Percentiles rank a stretch among this genome's conserved stretches.
phyloP scores from a whole-genome alignment of 1,140 invertebrate genomes.

The Harlomillsia oculata region DNA sequence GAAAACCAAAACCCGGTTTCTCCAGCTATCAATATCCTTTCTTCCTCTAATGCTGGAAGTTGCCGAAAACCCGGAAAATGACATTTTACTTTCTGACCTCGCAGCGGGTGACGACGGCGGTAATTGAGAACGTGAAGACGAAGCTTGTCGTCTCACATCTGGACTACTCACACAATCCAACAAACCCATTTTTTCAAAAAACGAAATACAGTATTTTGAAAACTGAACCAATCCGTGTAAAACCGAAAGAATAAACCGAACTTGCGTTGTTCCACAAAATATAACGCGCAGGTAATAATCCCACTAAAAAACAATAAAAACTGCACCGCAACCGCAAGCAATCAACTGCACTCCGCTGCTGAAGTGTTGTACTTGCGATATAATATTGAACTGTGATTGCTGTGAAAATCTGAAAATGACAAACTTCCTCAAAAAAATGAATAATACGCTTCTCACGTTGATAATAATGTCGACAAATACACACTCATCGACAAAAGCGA shows the following conservation, averaged over 20 bases:
- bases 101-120: not conserved
- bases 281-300: no score
- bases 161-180: slow-evolving; percentile 13
- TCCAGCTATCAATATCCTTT: slow-evolving; percentile 21
- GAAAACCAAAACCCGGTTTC: slow-evolving; percentile 7
- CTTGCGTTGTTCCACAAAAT: not conserved
- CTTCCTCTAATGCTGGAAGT: slow-evolving; percentile 3
- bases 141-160: not conserved
- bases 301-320: no score
- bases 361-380: no score
- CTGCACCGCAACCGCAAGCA: no score
- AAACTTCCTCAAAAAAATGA: no score
- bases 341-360: no score
- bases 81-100: slow-evolving; percentile 4
- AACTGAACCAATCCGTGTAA: not conserved
- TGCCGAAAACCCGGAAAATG: not conserved
- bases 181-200: slow-evolving; percentile 8
- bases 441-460: no score
- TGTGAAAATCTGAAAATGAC: no score
- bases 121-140: not conserved
- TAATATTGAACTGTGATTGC: no score
- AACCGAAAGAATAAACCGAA: not conserved
- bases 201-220: not conserved
- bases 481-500: no score
- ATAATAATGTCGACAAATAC: no score